Percentiles rank a stretch among this genome's conserved stretches.
These are phyloP conservation scores for Ophioninae sp. DNA, from an alignment of 2,888 invertebrate species.

Conservation along the genomic window DNA sequence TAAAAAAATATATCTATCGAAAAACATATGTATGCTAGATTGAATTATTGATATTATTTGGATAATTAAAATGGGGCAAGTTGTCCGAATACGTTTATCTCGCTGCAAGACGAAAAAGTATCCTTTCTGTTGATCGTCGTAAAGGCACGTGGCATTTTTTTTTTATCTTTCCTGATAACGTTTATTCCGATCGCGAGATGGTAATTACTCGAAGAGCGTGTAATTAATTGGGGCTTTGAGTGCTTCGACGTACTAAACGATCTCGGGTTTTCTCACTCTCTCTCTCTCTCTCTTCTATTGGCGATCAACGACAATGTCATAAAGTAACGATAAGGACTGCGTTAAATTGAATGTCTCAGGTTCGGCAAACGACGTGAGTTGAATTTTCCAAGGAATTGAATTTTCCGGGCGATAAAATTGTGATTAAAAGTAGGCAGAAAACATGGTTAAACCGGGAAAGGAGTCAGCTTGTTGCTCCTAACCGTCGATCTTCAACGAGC, in stretches of 20 bases:
- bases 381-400: conserved; percentile 65
- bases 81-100: background rate
- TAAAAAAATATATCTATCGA: no score
- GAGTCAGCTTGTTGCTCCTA: conserved; percentile 5
- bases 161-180: conserved; percentile 20
- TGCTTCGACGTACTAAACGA: conserved; percentile 44
- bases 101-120: background rate
- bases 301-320: conserved; percentile 64
- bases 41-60: background rate
- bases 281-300: conserved; percentile 32
- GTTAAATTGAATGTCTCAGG: conserved; percentile 65
- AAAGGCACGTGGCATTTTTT: background rate
- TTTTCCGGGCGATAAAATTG: conserved; percentile 66
- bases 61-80: background rate
- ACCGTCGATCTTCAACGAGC: conserved; percentile 36
- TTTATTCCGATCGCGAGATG: conserved; percentile 54
- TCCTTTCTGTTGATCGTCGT: background rate
- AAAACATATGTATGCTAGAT: no score
- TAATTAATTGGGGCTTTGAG: conserved; percentile 66
- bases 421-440: conserved; percentile 63
- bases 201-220: conserved; percentile 59
- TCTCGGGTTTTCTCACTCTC: conserved; percentile 26
- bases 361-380: conserved; percentile 61
- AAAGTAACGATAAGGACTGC: conserved; percentile 65
- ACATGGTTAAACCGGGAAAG: conserved; percentile 33